Percentiles rank a stretch among this genome's conserved stretches.
Conservation (phyloP, 37 sponge, comb jelly and placozoan genomes). For the Ephydatia muelleri region DNA sequence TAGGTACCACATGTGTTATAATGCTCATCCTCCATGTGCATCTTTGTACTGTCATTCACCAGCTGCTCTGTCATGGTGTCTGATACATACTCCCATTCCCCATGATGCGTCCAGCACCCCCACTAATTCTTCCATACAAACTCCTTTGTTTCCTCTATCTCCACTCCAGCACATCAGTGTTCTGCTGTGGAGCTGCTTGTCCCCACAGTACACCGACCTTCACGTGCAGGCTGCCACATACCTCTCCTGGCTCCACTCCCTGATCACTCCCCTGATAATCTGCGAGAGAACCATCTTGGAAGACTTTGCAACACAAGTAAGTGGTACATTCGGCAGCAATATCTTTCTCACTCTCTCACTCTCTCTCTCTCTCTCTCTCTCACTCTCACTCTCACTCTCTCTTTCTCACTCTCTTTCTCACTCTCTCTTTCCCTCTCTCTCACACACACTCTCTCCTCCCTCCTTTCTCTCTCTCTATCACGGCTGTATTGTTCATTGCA, state of each 20-base stretch:
- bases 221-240: slow-evolving; percentile 37
- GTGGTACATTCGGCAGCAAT: background rate
- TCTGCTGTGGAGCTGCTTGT: slow-evolving; percentile 39
- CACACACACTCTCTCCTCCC: background rate
- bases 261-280: background rate
- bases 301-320: slow-evolving; percentile 34
- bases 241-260: slow-evolving; percentile 29
- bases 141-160: too few relatives aligned
- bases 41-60: too few relatives aligned
- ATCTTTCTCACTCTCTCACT: too few relatives aligned
- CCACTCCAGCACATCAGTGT: slow-evolving; percentile 19
- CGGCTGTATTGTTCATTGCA: background rate
- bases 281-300: slow-evolving; percentile 43
- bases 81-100: too few relatives aligned
- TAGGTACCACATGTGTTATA: too few relatives aligned
- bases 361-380: background rate
- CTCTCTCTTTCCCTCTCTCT: background rate
- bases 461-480: background rate
- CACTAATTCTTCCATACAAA: too few relatives aligned
- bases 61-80: too few relatives aligned
- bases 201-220: background rate
- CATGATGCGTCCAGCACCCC: too few relatives aligned
- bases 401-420: too few relatives aligned
- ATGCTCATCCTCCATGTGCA: too few relatives aligned
- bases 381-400: background rate